Evolutionary conservation across 2,113 vertebrate genomes (phyloP), one percentile per base, ranked within the genome.

Genomic region (Sorex araneus): DNA sequence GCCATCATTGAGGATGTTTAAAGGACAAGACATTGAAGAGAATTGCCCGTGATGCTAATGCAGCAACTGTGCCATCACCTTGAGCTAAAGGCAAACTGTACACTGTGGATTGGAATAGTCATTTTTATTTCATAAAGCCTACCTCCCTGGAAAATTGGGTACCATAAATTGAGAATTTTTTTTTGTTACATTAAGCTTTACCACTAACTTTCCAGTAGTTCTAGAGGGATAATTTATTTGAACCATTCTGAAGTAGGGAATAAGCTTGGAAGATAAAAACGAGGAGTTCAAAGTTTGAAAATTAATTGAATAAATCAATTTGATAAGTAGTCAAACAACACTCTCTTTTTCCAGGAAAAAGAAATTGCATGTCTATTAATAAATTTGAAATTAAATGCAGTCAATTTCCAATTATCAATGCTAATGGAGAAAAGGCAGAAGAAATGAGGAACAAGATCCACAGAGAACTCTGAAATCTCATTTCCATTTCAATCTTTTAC

Each of bases 281-380:
- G 45, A 88, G 50, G 40, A 40, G 40, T 50, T 50, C 89, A 80
- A 94, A 87, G 74, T 87, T 87, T 87, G 64, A 90, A 94, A 94
- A 82, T 92, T 91, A 92, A 94, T 91, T 94, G 77, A 91, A 87
- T 91, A 90, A 82, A 74, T 95, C 78, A 91, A 73, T 91, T 71
- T 79, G 67, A 80, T 63, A 86, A 87, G 47, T 36, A 80, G 36
- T 73, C 84, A 74, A 87, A 75, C 64, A 93, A 87, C 28, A 91
- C 71, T 91, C 47, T 86, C 64, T 94, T 96, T 76, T 91, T 79
- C 54, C 21, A 43, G 70, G 73, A 75, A 84, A 91, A 90, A 87
- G 81, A 93, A 95, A 89, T 70, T 91, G 40, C 64, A 8, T 27
- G 28, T 89, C 45, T 84, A 77, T 93, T 66, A 96, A 94, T 78